A percentile compares a stretch with the other conserved stretches of the same genome.
Conservation (phyloP, 2,797 vertebrate species). For the Microcaecilia unicolor region DNA sequence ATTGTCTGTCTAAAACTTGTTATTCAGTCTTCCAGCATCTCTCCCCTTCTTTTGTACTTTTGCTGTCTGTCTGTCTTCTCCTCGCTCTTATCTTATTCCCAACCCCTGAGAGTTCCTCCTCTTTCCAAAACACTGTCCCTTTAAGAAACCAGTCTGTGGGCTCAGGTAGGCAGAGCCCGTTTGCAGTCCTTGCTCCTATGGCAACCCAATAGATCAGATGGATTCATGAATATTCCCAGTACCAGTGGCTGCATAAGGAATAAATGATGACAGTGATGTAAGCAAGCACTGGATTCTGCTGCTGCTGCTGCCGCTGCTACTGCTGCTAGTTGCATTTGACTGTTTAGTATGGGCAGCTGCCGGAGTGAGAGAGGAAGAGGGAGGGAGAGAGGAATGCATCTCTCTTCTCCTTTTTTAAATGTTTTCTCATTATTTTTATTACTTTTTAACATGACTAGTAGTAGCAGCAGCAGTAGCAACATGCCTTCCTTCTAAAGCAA, state of each 20-base stretch:
- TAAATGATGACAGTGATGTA: constrained; percentile 71
- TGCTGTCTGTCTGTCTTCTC: not conserved
- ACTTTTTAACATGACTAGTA: too few species aligned
- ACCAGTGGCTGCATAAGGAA: constrained; percentile 68
- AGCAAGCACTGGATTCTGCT: constrained; percentile 58
- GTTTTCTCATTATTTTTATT: too few species aligned
- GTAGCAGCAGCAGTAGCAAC: too few species aligned
- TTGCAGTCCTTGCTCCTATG: constrained; percentile 83
- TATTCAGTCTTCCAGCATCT: not conserved
- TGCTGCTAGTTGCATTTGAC: constrained; percentile 55
- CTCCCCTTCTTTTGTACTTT: not conserved
- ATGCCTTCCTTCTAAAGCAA: too few species aligned
- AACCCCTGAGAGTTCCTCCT: not conserved
- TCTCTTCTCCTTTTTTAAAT: constrained; percentile 4
- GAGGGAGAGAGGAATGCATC: constrained; percentile 10
- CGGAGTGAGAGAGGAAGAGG: constrained; percentile 19
- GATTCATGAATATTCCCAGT: constrained; percentile 87
- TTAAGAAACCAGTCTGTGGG: constrained; percentile 48
- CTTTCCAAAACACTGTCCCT: constrained; percentile 38
- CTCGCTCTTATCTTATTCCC: not conserved
- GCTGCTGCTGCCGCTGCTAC: constrained; percentile 57
- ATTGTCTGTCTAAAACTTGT: too few species aligned
- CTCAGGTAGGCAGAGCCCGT: constrained; percentile 76
- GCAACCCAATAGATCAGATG: constrained; percentile 80
- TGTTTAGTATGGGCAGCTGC: constrained; percentile 44